Evolutionary conservation across 1,140 invertebrate species (phyloP).

Genomic region (Calephelis nemesis): DNA sequence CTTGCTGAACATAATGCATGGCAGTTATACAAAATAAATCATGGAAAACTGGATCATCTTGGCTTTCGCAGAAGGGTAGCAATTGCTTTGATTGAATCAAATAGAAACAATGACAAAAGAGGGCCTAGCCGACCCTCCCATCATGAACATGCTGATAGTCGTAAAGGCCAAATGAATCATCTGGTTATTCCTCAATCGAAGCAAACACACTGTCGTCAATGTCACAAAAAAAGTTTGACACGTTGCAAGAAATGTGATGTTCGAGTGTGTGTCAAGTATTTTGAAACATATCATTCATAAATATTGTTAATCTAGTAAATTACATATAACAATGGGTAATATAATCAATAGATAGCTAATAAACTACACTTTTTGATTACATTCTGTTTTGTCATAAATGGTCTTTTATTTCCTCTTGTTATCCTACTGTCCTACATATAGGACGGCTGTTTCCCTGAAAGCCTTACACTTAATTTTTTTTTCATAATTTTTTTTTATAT

Average conservation of each 20-base stretch:
- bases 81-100: slow-evolving; percentile 48
- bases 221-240: slow-evolving; percentile 54
- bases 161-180: slow-evolving; percentile 51
- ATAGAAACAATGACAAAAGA: slow-evolving; percentile 40
- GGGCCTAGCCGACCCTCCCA: slow-evolving; percentile 30
- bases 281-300: slow-evolving; percentile 37
- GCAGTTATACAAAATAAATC: slow-evolving; percentile 38
- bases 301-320: slow-evolving; percentile 46
- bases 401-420: slow-evolving; percentile 50
- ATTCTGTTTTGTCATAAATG: slow-evolving; percentile 49
- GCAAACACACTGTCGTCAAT: slow-evolving; percentile 49
- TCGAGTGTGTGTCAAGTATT: slow-evolving; percentile 45
- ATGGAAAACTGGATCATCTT: slow-evolving; percentile 36
- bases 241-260: slow-evolving; percentile 50
- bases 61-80: slow-evolving; percentile 49
- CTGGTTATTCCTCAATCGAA: slow-evolving; percentile 49
- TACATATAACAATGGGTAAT: slow-evolving; percentile 48
- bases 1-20: slow-evolving; percentile 47
- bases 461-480: slow-evolving; percentile 46
- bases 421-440: slow-evolving; percentile 51
- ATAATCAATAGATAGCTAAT: slow-evolving; percentile 48
- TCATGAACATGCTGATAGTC: slow-evolving; percentile 53
- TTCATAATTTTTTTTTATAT: slow-evolving; percentile 45
- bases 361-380: slow-evolving; percentile 51
- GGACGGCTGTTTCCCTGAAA: slow-evolving; percentile 50